Evolutionary conservation across 2,113 vertebrate species (phyloP).

Genomic region (Proteles cristata): DNA sequence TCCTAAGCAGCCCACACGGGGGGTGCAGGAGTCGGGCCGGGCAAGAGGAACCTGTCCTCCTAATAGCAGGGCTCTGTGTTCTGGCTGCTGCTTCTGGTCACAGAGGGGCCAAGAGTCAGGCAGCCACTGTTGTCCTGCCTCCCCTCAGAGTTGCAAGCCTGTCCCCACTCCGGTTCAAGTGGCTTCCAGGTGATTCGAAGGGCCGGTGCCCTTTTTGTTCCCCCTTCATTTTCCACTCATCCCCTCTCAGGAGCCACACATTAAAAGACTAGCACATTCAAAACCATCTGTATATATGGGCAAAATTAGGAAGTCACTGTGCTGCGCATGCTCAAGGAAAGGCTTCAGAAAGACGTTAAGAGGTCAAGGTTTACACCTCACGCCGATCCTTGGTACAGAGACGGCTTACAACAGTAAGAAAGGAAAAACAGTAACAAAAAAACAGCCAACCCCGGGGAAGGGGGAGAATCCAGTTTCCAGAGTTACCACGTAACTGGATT

Average conservation of each 20-base stretch:
- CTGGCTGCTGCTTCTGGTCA: neutral
- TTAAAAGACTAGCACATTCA: neutral
- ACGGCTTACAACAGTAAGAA: neutral
- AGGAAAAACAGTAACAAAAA: neutral
- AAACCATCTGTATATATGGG: neutral
- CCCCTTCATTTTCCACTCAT: neutral
- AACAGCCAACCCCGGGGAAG: neutral
- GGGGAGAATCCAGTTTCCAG: neutral
- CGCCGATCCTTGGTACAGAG: neutral
- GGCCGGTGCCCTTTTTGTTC: neutral
- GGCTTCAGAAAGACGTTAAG: neutral
- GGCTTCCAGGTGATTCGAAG: neutral
- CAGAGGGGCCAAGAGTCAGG: neutral
- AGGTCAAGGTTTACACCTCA: neutral
- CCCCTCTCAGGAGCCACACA: neutral
- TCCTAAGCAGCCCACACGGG: neutral
- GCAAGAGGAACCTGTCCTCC: neutral
- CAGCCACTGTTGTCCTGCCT: accelerated
- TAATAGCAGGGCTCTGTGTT: neutral
- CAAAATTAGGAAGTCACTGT: neutral
- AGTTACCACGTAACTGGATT: neutral
- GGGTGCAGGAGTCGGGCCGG: accelerated
- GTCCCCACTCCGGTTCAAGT: neutral
- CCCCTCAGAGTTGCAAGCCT: neutral
- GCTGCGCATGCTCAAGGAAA: neutral